Conservation (phyloP, 2,888 invertebrate genomes). For the Lasioglossum zephyrum region DNA sequence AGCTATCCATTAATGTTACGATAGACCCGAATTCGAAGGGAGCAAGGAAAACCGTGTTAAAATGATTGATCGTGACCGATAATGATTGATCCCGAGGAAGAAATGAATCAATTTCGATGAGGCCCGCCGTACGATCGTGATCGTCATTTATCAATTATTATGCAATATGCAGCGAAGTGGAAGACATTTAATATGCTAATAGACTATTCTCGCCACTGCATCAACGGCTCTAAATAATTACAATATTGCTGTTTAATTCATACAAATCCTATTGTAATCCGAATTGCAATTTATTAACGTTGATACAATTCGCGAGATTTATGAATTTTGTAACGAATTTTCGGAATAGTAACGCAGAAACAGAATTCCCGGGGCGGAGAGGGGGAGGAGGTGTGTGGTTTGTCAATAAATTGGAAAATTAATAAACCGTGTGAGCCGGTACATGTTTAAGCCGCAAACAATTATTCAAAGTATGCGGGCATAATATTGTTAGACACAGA, state of each 20-base stretch:
- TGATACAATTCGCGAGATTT: neutral
- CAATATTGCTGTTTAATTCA: slow-evolving; percentile 29
- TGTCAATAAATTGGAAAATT: slow-evolving; percentile 2
- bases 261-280: neutral
- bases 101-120: slow-evolving; percentile 18
- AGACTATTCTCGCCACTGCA: slow-evolving; percentile 9
- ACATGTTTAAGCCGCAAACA: neutral
- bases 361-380: neutral
- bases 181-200: slow-evolving; percentile 20
- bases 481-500: neutral
- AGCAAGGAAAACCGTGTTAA: slow-evolving; percentile 5
- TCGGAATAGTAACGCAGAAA: neutral
- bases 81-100: slow-evolving; percentile 27
- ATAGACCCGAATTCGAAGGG: neutral
- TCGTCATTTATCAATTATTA: slow-evolving; percentile 34
- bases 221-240: slow-evolving; percentile 23
- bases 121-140: neutral
- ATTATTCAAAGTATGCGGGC: neutral
- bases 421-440: neutral
- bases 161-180: slow-evolving; percentile 1
- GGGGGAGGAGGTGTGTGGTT: too few species aligned
- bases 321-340: slow-evolving; percentile 15
- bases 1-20: slow-evolving; percentile 2
- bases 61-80: slow-evolving; percentile 35
- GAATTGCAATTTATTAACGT: neutral